These are phyloP conservation scores for Linyphia triangularis DNA, from an alignment of 2,888 invertebrate species.

Conservation along the genomic window DNA sequence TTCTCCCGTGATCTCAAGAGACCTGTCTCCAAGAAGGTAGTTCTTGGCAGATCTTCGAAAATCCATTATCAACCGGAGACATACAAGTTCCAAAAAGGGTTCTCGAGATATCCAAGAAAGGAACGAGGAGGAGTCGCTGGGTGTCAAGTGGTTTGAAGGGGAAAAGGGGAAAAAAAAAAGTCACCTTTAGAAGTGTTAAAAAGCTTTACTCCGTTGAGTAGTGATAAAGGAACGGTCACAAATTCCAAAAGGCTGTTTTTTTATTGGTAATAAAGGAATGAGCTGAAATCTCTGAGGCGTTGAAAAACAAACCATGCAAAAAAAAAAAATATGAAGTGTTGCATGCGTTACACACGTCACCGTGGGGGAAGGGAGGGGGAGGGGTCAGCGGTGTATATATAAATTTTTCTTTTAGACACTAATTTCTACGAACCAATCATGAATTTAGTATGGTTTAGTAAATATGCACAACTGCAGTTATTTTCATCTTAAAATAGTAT, in stretches of 20 bases:
- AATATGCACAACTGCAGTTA: too few relatives aligned
- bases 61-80: background rate
- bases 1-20: background rate
- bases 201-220: background rate
- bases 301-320: constrained; percentile 15
- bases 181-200: constrained; percentile 26
- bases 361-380: too few relatives aligned
- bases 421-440: too few relatives aligned
- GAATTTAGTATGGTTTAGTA: too few relatives aligned
- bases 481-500: too few relatives aligned
- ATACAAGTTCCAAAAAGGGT: background rate
- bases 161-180: background rate
- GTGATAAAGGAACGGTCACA: constrained; percentile 4
- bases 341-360: too few relatives aligned
- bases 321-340: too few relatives aligned
- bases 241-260: constrained; percentile 6
- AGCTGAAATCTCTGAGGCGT: background rate
- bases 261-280: constrained; percentile 2
- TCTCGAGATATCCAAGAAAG: constrained; percentile 15
- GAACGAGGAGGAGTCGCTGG: background rate
- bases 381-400: too few relatives aligned
- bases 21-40: background rate
- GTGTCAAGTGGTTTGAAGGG: constrained; percentile 11
- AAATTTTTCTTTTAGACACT: too few relatives aligned
- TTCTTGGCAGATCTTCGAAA: background rate